Percentiles rank a stretch among this genome's conserved stretches.
Conservation (phyloP, 2,888 invertebrate genomes). For the Nephrotoma flavescens region DNA sequence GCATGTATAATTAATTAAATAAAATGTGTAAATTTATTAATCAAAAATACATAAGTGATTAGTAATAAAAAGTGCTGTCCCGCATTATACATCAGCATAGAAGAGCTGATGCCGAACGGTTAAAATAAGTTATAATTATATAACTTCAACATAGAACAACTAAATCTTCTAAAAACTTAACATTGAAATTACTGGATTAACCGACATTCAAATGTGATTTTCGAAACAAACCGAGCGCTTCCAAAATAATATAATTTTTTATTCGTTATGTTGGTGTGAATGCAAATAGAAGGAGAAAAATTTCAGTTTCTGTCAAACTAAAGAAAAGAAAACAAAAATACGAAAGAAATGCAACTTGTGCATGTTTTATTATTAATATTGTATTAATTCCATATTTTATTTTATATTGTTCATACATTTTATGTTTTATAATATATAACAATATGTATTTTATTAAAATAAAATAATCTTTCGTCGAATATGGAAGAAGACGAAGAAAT, state of each 20-base stretch:
- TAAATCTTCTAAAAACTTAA: no score
- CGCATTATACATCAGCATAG: no score
- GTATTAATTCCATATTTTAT: background rate
- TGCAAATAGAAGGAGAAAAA: background rate
- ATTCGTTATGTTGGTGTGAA: background rate
- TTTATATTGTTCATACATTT: background rate
- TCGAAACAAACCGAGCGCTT: background rate
- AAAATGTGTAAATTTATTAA: no score
- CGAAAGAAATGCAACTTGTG: background rate
- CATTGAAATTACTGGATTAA: background rate
- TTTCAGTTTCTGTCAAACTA: background rate
- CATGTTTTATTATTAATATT: background rate
- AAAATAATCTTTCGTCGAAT: background rate
- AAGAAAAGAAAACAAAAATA: background rate
- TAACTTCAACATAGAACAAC: no score
- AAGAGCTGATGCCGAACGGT: no score
- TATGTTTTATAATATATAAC: background rate
- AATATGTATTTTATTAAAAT: background rate
- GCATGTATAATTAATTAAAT: no score
- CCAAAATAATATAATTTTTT: background rate
- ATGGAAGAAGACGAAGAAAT: slow-evolving; percentile 62
- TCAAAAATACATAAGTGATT: no score
- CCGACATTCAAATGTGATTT: background rate
- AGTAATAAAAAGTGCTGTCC: no score
- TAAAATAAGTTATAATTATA: no score